A percentile compares a stretch with the other conserved stretches of the same genome.
Evolutionary conservation across 1,140 invertebrate genomes (phyloP).

Genomic region (Babylonia areolata): DNA sequence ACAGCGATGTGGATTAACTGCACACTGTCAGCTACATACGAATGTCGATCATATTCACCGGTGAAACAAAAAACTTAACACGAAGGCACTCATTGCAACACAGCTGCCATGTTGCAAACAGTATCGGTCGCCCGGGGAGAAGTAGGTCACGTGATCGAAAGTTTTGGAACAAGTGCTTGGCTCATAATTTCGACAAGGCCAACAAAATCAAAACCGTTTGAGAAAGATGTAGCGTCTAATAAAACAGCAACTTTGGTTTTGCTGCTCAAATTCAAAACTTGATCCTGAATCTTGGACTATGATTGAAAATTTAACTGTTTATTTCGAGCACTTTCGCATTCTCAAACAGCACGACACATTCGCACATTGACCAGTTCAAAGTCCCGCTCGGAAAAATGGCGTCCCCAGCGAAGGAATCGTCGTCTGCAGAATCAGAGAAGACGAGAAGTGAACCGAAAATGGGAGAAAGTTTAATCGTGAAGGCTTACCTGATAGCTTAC

Average conservation of each 20-base stretch:
- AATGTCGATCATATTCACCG: background rate
- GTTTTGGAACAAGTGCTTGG: background rate
- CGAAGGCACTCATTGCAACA: background rate
- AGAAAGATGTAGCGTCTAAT: too few species aligned
- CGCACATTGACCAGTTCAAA: slow-evolving; percentile 15
- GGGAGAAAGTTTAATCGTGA: slow-evolving; percentile 44
- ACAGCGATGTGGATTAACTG: background rate
- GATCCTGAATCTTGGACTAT: too few species aligned
- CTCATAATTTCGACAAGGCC: background rate
- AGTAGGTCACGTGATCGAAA: slow-evolving; percentile 29
- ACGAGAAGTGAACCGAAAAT: background rate
- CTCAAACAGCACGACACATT: background rate
- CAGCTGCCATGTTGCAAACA: slow-evolving; percentile 2
- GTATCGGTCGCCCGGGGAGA: background rate
- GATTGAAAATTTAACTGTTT: too few species aligned
- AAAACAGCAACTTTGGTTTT: too few species aligned
- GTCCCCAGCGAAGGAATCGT: background rate
- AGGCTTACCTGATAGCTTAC: slow-evolving; percentile 58
- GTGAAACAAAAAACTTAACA: background rate
- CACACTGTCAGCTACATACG: background rate
- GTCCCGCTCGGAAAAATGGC: slow-evolving; percentile 17
- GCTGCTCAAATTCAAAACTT: too few species aligned
- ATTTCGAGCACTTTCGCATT: slow-evolving; percentile 2
- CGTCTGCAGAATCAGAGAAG: too few species aligned
- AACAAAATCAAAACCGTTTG: background rate